Evolutionary conservation across 2,113 vertebrate species (phyloP).

Genomic region (Brachionichthys hirsutus): DNA sequence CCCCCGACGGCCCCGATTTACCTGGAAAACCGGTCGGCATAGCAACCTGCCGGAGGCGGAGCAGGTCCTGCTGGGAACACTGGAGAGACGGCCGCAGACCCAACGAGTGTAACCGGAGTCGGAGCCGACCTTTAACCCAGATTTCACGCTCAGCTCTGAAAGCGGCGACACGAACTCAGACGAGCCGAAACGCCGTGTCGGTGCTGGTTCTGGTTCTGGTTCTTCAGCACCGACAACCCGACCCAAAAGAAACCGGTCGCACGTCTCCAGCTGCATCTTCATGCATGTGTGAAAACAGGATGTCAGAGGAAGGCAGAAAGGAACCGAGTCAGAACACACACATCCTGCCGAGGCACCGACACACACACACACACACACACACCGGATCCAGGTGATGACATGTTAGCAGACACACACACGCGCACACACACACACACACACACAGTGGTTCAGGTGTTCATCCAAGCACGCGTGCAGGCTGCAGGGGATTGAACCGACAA

Average conservation of each 20-base stretch:
- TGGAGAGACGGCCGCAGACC: no score
- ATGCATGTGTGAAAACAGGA: slow-evolving; percentile 59
- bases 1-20: slow-evolving; percentile 2
- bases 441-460: slow-evolving; percentile 2
- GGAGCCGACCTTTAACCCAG: neutral
- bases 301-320: slow-evolving; percentile 19
- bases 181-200: no score
- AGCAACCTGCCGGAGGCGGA: neutral
- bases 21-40: slow-evolving; percentile 17
- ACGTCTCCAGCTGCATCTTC: slow-evolving; percentile 32
- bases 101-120: neutral
- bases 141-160: neutral
- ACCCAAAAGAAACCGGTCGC: no score
- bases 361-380: no score
- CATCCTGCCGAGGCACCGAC: slow-evolving; percentile 50
- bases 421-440: neutral
- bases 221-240: no score
- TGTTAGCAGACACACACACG: no score
- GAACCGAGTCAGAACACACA: slow-evolving; percentile 61
- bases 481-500: no score
- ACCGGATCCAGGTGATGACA: neutral
- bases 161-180: neutral
- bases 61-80: no score
- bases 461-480: no score
- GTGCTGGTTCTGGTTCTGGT: no score